These are phyloP conservation scores for Myzus persicae DNA, from an alignment of 1,140 invertebrate genomes.

Conservation along the genomic window DNA sequence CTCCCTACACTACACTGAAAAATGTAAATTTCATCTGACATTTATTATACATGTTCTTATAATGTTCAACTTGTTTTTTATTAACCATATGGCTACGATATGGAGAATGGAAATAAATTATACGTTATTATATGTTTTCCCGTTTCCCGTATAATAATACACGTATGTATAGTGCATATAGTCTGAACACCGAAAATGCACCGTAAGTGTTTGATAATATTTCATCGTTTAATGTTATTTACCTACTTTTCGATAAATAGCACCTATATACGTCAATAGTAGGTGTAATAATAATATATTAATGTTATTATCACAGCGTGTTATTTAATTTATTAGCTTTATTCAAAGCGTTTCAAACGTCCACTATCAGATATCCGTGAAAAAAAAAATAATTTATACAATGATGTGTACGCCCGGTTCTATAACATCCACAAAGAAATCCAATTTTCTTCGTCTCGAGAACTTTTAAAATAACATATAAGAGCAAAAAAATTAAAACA, in stretches of 20 bases:
- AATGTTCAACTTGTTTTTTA: not conserved
- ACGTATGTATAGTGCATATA: not conserved
- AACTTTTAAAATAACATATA: slow-evolving; percentile 19
- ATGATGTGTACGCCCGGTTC: no score
- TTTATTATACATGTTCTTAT: not conserved
- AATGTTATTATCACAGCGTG: not conserved
- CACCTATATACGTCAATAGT: no score
- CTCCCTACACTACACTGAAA: not conserved
- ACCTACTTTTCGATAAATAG: not conserved
- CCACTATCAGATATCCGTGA: not conserved
- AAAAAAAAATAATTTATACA: not conserved
- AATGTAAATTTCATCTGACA: slow-evolving; percentile 7
- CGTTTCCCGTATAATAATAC: no score
- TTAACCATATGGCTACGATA: not conserved
- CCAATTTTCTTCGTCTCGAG: not conserved
- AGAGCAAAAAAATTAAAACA: not conserved
- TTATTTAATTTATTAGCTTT: not conserved
- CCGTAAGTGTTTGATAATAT: not conserved
- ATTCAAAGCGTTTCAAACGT: not conserved
- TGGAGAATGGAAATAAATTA: not conserved
- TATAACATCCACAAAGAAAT: not conserved
- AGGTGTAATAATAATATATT: not conserved
- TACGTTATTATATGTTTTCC: not conserved
- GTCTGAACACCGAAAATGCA: not conserved
- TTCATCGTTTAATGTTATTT: not conserved